Conservation (phyloP, 1,140 invertebrate species). For the Pseudomyrmex pallidus region DNA sequence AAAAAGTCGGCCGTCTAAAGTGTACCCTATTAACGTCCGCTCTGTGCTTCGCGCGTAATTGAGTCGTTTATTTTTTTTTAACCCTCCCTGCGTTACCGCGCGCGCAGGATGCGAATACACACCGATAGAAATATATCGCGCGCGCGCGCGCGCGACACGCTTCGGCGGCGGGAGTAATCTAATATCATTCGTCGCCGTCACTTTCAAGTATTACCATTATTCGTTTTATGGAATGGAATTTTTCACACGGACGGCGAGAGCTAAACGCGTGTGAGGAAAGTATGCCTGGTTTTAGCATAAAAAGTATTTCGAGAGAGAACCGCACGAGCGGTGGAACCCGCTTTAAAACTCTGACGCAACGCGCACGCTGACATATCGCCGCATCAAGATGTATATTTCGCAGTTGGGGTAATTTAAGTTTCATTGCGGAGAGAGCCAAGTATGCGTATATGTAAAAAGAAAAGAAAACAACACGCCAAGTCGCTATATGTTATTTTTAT, state of each 20-base stretch:
- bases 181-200: constrained; percentile 24
- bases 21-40: constrained; percentile 24
- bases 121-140: constrained; percentile 14
- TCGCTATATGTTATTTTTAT: constrained; percentile 14
- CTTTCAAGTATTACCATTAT: constrained; percentile 4
- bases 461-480: constrained; percentile 5
- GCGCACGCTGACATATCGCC: not conserved
- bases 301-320: not conserved
- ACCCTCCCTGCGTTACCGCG: not conserved
- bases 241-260: constrained; percentile 7
- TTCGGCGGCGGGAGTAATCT: constrained; percentile 7
- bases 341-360: not conserved
- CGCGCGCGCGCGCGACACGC: constrained; percentile 5
- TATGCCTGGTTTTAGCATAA: constrained; percentile 1
- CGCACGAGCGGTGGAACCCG: no score
- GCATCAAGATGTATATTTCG: not conserved
- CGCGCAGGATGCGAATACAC: not conserved
- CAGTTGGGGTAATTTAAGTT: constrained; percentile 21
- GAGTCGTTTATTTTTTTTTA: constrained; percentile 11
- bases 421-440: constrained; percentile 1
- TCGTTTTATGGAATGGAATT: not conserved
- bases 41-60: constrained; percentile 13
- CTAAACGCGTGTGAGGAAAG: constrained; percentile 44
- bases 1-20: constrained; percentile 42
- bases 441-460: constrained; percentile 14